phyloP scores from a whole-genome alignment of 2,888 invertebrate genomes.

The Oxytorus armatus region DNA sequence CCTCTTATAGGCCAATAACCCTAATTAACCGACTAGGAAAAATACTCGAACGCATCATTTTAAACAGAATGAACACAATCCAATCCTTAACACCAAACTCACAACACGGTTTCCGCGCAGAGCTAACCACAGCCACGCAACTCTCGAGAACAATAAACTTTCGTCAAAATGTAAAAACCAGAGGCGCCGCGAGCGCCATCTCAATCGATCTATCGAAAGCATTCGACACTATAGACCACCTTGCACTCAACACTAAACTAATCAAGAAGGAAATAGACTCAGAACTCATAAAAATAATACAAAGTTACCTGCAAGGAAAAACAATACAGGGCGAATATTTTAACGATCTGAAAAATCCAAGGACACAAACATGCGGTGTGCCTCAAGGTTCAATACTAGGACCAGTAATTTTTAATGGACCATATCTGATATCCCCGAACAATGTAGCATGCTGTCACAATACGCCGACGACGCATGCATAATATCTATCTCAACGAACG shows the following conservation, averaged over 20 bases:
- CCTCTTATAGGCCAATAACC: too few relatives aligned
- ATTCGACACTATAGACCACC: constrained; percentile 49
- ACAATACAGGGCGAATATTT: constrained; percentile 39
- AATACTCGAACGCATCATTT: constrained; percentile 28
- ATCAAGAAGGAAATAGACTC: constrained; percentile 19
- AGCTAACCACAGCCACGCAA: too few relatives aligned
- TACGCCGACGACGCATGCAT: constrained; percentile 40
- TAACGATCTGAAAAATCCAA: constrained; percentile 30
- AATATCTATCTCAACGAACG: constrained; percentile 22
- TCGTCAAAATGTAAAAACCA: too few relatives aligned
- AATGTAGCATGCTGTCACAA: constrained; percentile 27
- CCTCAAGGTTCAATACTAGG: constrained; percentile 43
- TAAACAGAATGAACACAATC: too few relatives aligned
- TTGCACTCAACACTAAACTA: constrained; percentile 38
- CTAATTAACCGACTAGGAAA: constrained; percentile 42
- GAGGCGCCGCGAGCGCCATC: constrained; percentile 30
- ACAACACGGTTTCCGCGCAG: too few relatives aligned
- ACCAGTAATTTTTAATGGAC: constrained; percentile 34
- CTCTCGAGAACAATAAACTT: constrained; percentile 25
- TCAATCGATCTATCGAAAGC: constrained; percentile 54
- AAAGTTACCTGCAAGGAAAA: constrained; percentile 39
- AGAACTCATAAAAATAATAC: constrained; percentile 45
- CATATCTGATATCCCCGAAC: constrained; percentile 26
- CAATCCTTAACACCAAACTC: too few relatives aligned
- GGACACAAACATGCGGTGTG: constrained; percentile 24